Evolutionary conservation across 2,888 invertebrate species (phyloP).

Genomic region (Pheosia tremula): DNA sequence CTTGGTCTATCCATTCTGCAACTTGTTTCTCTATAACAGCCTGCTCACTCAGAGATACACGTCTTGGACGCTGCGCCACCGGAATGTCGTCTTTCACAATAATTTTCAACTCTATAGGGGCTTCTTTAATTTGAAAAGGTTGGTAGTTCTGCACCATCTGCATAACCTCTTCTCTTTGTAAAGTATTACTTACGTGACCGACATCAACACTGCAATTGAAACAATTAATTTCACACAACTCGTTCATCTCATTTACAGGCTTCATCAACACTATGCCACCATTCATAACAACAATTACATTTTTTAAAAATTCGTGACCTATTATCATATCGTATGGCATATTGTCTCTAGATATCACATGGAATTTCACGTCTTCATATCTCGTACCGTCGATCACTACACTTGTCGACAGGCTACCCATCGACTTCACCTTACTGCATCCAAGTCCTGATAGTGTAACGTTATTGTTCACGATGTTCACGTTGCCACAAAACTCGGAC

Average conservation of each 20-base stretch:
- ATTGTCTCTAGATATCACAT: slow-evolving; percentile 5
- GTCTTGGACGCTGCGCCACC: slow-evolving; percentile 24
- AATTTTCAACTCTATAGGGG: slow-evolving; percentile 31
- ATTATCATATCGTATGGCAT: slow-evolving; percentile 21
- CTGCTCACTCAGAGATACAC: slow-evolving; percentile 3
- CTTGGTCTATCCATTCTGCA: slow-evolving; percentile 1
- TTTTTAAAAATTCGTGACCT: slow-evolving; percentile 19
- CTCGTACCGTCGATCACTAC: not conserved
- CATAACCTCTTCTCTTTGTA: slow-evolving; percentile 2
- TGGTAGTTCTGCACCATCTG: slow-evolving; percentile 8
- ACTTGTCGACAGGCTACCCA: too few species aligned
- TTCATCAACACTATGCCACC: slow-evolving; percentile 6
- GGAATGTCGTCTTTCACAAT: slow-evolving; percentile 31
- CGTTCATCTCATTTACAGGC: slow-evolving; percentile 5
- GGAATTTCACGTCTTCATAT: slow-evolving; percentile 2
- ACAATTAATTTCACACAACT: slow-evolving; percentile 3
- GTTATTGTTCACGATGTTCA: too few species aligned
- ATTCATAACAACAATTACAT: slow-evolving; percentile 14
- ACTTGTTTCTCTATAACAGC: slow-evolving; percentile 1
- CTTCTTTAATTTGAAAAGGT: slow-evolving; percentile 22
- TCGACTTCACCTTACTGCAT: too few species aligned
- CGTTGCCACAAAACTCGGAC: too few species aligned
- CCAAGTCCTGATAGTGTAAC: too few species aligned
- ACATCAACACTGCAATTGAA: slow-evolving; percentile 5
- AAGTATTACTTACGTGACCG: not conserved